phyloP scores from a whole-genome alignment of 2,113 vertebrate genomes.

The Aix galericulata region DNA sequence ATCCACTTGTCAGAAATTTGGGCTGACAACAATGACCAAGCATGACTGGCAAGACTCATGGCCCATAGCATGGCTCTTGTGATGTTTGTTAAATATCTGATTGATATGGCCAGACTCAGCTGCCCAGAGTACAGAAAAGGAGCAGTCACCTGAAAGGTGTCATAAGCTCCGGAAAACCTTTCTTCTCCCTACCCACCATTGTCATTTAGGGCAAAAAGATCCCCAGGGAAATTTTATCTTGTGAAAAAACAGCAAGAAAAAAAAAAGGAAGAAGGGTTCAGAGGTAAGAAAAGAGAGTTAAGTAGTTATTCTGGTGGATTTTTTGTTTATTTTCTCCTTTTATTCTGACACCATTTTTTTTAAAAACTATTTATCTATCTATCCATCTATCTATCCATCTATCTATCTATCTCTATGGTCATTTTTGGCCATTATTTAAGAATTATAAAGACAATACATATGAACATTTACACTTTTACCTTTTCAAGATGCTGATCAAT shows the following conservation, averaged over 20 bases:
- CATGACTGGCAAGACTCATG: rapidly evolving
- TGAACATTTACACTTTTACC: background rate
- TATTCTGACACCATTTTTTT: rapidly evolving
- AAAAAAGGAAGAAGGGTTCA: background rate
- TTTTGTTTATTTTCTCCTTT: background rate
- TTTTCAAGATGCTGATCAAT: background rate
- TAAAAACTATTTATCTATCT: too few relatives aligned
- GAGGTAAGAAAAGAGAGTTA: background rate
- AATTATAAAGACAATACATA: rapidly evolving
- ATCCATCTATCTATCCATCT: too few relatives aligned
- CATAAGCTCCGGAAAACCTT: background rate
- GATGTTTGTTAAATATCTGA: background rate
- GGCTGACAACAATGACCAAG: background rate
- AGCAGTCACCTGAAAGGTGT: background rate
- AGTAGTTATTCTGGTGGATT: background rate
- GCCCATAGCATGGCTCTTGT: background rate
- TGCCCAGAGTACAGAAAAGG: background rate
- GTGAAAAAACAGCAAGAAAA: background rate
- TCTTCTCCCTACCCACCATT: background rate
- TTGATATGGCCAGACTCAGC: rapidly evolving
- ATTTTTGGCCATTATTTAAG: background rate
- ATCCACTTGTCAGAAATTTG: background rate
- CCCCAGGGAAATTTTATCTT: background rate
- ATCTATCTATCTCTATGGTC: too few relatives aligned
- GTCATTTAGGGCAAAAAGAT: background rate